phyloP scores from a whole-genome alignment of 2,113 vertebrate genomes.

The Phylloscopus whistleri region DNA sequence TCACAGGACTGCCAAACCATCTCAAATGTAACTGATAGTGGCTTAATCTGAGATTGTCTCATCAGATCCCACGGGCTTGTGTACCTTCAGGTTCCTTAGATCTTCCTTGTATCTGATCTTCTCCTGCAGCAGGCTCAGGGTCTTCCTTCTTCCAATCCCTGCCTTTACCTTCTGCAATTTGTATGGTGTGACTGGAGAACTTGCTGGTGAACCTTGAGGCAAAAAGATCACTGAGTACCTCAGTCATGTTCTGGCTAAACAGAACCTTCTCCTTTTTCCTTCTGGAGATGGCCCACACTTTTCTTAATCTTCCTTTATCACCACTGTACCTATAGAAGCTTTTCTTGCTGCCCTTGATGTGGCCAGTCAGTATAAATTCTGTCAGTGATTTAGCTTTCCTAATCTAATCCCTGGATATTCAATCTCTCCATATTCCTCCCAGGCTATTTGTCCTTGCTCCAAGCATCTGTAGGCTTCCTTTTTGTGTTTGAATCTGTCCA shows the following conservation, averaged over 20 bases:
- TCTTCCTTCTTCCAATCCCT: not conserved
- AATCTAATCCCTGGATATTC: not conserved
- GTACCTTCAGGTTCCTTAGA: not conserved
- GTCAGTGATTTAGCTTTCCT: not conserved
- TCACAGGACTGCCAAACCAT: not conserved
- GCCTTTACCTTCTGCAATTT: not conserved
- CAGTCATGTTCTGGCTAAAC: not conserved
- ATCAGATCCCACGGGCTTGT: not conserved
- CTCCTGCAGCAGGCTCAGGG: not conserved
- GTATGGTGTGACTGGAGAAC: not conserved
- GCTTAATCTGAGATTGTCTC: not conserved
- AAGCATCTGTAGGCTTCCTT: not conserved
- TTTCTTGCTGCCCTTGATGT: not conserved
- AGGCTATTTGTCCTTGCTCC: not conserved
- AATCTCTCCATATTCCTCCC: not conserved
- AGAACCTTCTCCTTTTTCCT: not conserved
- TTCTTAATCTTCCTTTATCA: not conserved
- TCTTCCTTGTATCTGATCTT: not conserved
- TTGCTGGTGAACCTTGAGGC: not conserved
- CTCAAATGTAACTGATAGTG: not conserved
- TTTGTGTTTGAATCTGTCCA: not conserved
- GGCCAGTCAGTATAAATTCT: not conserved
- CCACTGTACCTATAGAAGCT: no score
- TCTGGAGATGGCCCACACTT: not conserved
- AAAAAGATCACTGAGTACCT: not conserved